These are phyloP conservation scores for Isaurus tuberculatus DNA, from an alignment of 92 coral and sea anemone species.

Conservation along the genomic window DNA sequence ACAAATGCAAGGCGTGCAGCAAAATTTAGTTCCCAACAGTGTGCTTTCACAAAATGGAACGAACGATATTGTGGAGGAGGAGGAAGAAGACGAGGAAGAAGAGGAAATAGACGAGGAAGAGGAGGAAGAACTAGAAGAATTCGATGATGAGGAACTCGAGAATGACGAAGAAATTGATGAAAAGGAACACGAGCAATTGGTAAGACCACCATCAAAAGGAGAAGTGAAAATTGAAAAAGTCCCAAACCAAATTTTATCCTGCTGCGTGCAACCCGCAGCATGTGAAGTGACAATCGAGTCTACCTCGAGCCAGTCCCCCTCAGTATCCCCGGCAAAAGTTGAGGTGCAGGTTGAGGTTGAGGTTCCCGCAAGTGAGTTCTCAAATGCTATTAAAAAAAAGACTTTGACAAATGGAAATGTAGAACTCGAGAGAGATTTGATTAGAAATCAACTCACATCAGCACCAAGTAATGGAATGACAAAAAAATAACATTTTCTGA, in stretches of 20 bases:
- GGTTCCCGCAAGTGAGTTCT: conserved; percentile 17
- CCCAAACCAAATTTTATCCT: conserved; percentile 18
- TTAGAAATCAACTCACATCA: conserved; percentile 20
- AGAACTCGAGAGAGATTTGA: conserved; percentile 7
- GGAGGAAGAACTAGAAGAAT: conserved; percentile 22
- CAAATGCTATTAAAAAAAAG: neutral
- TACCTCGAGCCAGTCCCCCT: conserved; percentile 20
- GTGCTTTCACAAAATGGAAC: conserved; percentile 37
- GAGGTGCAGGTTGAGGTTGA: conserved; percentile 42
- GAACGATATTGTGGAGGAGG: conserved; percentile 17
- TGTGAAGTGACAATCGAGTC: conserved; percentile 41
- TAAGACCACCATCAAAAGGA: conserved; percentile 7
- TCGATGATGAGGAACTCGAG: conserved; percentile 38
- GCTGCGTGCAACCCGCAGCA: conserved; percentile 30
- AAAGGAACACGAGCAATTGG: neutral
- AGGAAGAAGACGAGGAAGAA: conserved; percentile 24
- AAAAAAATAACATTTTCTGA: conserved; percentile 16
- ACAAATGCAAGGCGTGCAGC: conserved; percentile 23
- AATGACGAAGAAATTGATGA: conserved; percentile 20
- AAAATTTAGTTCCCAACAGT: conserved; percentile 10
- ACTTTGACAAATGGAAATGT: conserved; percentile 19
- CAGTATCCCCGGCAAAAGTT: conserved; percentile 32
- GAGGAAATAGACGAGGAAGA: conserved; percentile 22
- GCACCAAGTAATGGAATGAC: conserved; percentile 18
- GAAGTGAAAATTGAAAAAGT: conserved; percentile 45